Evolutionary conservation across 2,888 invertebrate genomes (phyloP).

Genomic region (Ennomos fuscantarius): DNA sequence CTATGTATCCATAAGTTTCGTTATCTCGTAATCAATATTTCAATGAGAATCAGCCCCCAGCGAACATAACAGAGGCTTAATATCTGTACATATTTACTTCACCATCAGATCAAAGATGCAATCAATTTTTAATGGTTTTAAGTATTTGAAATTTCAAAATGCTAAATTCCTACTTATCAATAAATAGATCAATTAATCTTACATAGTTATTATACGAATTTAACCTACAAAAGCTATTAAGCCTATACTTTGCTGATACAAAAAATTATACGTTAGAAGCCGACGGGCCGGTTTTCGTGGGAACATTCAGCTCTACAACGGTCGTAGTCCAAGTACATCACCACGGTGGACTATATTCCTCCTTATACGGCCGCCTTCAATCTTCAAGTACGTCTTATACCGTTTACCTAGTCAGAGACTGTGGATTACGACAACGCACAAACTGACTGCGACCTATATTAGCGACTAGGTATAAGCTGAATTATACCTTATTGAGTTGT

Average conservation of each 20-base stretch:
- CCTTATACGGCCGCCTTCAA: slow-evolving; percentile 51
- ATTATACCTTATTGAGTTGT: no score
- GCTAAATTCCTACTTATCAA: slow-evolving; percentile 9
- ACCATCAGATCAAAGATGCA: no score
- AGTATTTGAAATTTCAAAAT: slow-evolving; percentile 9
- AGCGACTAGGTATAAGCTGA: background rate
- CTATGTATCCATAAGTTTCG: no score
- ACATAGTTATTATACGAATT: slow-evolving; percentile 21
- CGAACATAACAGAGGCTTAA: no score
- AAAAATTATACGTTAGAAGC: slow-evolving; percentile 53
- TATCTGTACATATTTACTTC: no score
- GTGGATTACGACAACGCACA: background rate
- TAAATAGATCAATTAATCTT: slow-evolving; percentile 14
- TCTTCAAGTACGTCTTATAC: slow-evolving; percentile 49
- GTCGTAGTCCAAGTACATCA: background rate
- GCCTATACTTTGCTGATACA: slow-evolving; percentile 40
- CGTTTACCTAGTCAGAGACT: slow-evolving; percentile 33
- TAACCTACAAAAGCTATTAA: slow-evolving; percentile 19
- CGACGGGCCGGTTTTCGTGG: slow-evolving; percentile 59
- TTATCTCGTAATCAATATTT: no score
- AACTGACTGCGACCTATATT: background rate
- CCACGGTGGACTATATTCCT: slow-evolving; percentile 20
- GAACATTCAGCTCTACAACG: slow-evolving; percentile 50
- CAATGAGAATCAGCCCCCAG: no score
- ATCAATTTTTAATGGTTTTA: background rate